Percentiles rank a stretch among this genome's conserved stretches.
Evolutionary conservation across 2,113 vertebrate genomes (phyloP).

Genomic region (Spea bombifrons): DNA sequence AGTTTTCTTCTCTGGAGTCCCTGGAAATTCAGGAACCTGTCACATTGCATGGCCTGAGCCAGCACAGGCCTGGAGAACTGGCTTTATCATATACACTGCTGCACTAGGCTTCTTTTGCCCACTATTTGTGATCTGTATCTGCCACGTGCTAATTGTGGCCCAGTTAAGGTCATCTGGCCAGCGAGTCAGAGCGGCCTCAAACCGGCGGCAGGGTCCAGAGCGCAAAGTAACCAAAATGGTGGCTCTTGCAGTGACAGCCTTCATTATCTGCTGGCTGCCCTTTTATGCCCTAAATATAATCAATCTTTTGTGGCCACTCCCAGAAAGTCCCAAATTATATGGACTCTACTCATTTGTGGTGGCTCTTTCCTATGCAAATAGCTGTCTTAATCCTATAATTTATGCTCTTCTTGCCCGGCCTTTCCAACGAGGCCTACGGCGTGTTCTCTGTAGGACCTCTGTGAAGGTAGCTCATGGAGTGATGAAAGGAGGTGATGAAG

Average conservation of each 20-base stretch:
- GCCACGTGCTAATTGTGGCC: slow-evolving; percentile 87
- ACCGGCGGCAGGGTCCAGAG: slow-evolving; percentile 81
- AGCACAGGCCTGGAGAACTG: slow-evolving; percentile 78
- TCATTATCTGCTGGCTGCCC: slow-evolving; percentile 89
- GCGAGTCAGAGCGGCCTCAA: slow-evolving; percentile 74
- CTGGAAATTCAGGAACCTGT: slow-evolving; percentile 82
- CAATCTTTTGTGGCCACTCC: slow-evolving; percentile 84
- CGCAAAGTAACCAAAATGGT: slow-evolving; percentile 91
- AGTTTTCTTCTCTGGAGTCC: slow-evolving; percentile 84
- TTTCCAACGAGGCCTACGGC: slow-evolving; percentile 89
- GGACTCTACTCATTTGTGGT: slow-evolving; percentile 91
- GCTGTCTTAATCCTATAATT: slow-evolving; percentile 91
- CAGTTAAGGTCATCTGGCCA: slow-evolving; percentile 84
- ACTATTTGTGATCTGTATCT: slow-evolving; percentile 86
- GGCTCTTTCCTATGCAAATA: slow-evolving; percentile 92
- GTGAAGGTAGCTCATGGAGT: slow-evolving; percentile 77
- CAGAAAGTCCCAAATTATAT: slow-evolving; percentile 77
- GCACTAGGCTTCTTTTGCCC: slow-evolving; percentile 88
- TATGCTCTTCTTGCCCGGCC: slow-evolving; percentile 93
- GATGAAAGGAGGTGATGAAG: slow-evolving; percentile 53
- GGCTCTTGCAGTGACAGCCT: slow-evolving; percentile 87
- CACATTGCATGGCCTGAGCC: slow-evolving; percentile 94
- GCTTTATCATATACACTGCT: slow-evolving; percentile 87
- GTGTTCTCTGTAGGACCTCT: slow-evolving; percentile 78
- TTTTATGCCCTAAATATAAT: slow-evolving; percentile 91